Evolutionary conservation across 2,888 invertebrate genomes (phyloP).

Genomic region (Catocala fraxini): DNA sequence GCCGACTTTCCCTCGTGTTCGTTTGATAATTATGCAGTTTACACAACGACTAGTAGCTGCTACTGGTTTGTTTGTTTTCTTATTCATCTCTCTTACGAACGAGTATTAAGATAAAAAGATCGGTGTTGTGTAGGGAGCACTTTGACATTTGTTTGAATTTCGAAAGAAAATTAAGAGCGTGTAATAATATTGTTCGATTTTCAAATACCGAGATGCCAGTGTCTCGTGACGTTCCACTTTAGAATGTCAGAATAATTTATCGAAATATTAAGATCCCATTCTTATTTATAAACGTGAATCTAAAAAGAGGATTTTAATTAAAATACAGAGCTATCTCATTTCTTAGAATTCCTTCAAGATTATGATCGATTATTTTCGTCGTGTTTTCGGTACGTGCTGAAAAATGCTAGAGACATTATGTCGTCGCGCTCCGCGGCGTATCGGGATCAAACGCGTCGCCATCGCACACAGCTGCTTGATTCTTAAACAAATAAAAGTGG

Average conservation of each 20-base stretch:
- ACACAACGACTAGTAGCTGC: conserved; percentile 64
- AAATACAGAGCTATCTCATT: conserved; percentile 64
- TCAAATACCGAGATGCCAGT: conserved; percentile 21
- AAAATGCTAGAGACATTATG: conserved; percentile 78
- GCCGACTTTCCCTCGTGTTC: conserved; percentile 64
- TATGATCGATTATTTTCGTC: conserved; percentile 84
- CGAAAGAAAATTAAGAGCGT: conserved; percentile 8
- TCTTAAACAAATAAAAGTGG: conserved; percentile 84
- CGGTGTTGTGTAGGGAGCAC: conserved; percentile 8
- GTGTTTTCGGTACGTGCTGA: conserved; percentile 76
- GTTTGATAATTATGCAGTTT: conserved; percentile 68
- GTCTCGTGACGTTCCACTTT: conserved; percentile 29
- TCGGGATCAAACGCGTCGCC: conserved; percentile 81
- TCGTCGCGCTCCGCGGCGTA: conserved; percentile 76
- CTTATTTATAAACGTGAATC: conserved; percentile 41
- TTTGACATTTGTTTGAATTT: conserved; percentile 19
- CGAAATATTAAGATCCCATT: conserved; percentile 40
- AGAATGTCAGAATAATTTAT: conserved; percentile 43
- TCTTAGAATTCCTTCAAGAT: conserved; percentile 74
- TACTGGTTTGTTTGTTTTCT: conserved; percentile 66
- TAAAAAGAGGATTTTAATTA: conserved; percentile 55
- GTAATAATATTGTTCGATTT: conserved; percentile 32
- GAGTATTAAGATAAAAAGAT: conserved; percentile 24
- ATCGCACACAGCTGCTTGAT: conserved; percentile 69
- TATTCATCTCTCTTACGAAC: conserved; percentile 44